phyloP scores from a whole-genome alignment of 2,888 invertebrate species.

The Cepaea hortensis region DNA sequence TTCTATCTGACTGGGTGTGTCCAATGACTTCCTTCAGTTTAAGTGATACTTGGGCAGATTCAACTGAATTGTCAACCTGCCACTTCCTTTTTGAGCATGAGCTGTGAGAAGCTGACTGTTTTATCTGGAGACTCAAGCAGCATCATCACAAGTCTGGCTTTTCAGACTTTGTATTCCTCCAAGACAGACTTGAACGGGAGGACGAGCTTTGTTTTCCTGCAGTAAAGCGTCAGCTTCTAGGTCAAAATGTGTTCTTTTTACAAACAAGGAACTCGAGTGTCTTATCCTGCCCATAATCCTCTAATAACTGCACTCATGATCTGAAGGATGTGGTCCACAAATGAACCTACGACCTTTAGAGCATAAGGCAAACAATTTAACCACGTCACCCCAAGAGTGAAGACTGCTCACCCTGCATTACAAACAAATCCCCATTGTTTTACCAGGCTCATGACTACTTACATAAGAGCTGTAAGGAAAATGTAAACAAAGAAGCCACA shows the following conservation, averaged over 20 bases:
- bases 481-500: too few relatives aligned
- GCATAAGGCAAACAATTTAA: too few relatives aligned
- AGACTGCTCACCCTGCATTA: slow-evolving; percentile 53
- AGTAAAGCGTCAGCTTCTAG: neutral
- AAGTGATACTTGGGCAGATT: neutral
- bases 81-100: neutral
- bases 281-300: too few relatives aligned
- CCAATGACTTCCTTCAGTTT: neutral
- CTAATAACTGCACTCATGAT: too few relatives aligned
- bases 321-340: too few relatives aligned
- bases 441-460: too few relatives aligned
- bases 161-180: neutral
- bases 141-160: neutral
- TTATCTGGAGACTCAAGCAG: neutral
- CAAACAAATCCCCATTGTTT: neutral
- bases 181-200: neutral
- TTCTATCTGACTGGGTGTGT: neutral
- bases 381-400: too few relatives aligned
- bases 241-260: too few relatives aligned
- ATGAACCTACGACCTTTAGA: too few relatives aligned
- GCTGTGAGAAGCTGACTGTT: neutral
- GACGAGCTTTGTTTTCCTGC: neutral
- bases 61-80: neutral
- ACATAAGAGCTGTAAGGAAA: too few relatives aligned
- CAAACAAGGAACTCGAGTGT: too few relatives aligned